Percentiles rank a stretch among this genome's conserved stretches.
Evolutionary conservation across 2,888 invertebrate genomes (phyloP).

Genomic region (Drosophila percnosoma): DNA sequence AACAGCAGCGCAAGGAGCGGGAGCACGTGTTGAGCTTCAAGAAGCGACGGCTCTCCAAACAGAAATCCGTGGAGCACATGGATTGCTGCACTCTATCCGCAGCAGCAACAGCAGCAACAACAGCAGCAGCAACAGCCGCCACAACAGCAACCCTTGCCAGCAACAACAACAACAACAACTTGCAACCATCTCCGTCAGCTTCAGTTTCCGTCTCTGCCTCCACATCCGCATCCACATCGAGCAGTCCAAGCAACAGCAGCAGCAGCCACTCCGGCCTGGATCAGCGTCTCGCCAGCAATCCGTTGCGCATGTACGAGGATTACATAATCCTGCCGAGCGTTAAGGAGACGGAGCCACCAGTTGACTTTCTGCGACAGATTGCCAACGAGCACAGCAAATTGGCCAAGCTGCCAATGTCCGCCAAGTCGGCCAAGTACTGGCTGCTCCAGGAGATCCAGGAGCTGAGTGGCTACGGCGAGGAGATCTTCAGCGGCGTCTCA

Average conservation of each 20-base stretch:
- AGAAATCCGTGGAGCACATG: constrained; percentile 84
- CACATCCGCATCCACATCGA: constrained; percentile 42
- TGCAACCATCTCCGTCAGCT: constrained; percentile 55
- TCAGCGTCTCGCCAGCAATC: constrained; percentile 72
- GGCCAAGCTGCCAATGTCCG: constrained; percentile 87
- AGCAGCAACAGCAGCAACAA: constrained; percentile 5
- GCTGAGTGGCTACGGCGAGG: constrained; percentile 91
- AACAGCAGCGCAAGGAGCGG: constrained; percentile 82
- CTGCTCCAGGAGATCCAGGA: constrained; percentile 92
- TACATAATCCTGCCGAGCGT: constrained; percentile 79
- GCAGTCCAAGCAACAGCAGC: constrained; percentile 60
- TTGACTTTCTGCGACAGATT: constrained; percentile 82
- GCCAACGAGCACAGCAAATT: constrained; percentile 84
- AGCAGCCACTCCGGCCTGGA: constrained; percentile 66
- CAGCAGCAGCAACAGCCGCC: background rate
- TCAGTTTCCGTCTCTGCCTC: constrained; percentile 44
- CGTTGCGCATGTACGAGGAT: constrained; percentile 82
- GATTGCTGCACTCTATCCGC: constrained; percentile 52
- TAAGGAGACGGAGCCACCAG: constrained; percentile 67
- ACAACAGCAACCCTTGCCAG: constrained; percentile 13
- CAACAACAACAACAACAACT: constrained; percentile 16
- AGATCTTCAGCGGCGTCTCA: constrained; percentile 90
- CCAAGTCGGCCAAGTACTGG: constrained; percentile 93
- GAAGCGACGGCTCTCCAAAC: constrained; percentile 84
- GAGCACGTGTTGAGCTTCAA: constrained; percentile 83